phyloP scores from a whole-genome alignment of 1,140 invertebrate species.

The Druon quercuslanigerum region DNA sequence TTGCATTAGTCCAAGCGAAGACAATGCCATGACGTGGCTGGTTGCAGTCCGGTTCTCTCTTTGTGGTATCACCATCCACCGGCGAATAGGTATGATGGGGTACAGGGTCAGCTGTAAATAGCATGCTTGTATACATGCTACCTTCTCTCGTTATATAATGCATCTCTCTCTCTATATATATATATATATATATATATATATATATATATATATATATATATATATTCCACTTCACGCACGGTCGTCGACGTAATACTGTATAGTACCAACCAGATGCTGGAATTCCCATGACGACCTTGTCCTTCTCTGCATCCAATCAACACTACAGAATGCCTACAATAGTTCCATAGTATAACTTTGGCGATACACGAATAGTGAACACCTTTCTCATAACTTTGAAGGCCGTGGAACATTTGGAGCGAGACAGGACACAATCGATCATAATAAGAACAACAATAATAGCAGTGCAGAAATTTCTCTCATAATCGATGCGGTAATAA shows the following conservation, averaged over 20 bases:
- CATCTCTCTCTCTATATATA: too few relatives aligned
- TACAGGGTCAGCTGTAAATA: conserved; percentile 58
- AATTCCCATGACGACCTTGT: conserved; percentile 57
- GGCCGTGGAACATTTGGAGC: background rate
- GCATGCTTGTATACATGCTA: conserved; percentile 51
- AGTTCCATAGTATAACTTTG: background rate
- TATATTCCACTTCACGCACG: conserved; percentile 40
- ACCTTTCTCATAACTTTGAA: conserved; percentile 4
- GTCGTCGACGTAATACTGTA: conserved; percentile 48
- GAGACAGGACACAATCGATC: background rate
- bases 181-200: too few relatives aligned
- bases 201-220: too few relatives aligned
- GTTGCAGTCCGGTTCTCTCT: conserved; percentile 47
- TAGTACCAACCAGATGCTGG: conserved; percentile 51
- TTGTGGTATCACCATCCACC: conserved; percentile 44
- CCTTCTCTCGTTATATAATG: background rate
- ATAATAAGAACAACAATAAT: background rate
- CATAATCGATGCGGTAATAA: too few relatives aligned
- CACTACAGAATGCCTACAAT: conserved; percentile 31
- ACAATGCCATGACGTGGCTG: conserved; percentile 51
- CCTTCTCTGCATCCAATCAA: conserved; percentile 44
- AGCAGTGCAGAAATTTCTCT: background rate
- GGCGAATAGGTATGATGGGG: conserved; percentile 33
- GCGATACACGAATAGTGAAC: conserved; percentile 3
- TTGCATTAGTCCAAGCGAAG: conserved; percentile 45